Conservation (phyloP, 2,888 invertebrate species). For the Xestia rhomboidea region DNA sequence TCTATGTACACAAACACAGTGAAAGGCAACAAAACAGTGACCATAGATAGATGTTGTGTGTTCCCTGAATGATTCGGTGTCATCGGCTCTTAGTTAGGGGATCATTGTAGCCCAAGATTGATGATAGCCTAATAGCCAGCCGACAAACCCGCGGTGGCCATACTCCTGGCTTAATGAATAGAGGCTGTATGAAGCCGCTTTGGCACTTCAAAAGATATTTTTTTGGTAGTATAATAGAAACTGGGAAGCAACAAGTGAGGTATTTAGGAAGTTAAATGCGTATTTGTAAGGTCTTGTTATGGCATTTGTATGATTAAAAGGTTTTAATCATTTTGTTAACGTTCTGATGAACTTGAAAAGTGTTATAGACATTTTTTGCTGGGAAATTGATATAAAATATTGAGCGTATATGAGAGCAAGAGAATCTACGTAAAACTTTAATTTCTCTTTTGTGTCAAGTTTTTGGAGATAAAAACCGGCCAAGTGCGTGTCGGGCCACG, state of each 20-base stretch:
- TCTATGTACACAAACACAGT: constrained; percentile 22
- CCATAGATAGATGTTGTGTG: constrained; percentile 75
- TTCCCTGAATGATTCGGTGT: constrained; percentile 76
- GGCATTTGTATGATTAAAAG: constrained; percentile 26
- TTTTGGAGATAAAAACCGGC: too few species aligned
- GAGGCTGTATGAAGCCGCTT: constrained; percentile 45
- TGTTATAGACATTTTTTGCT: not conserved
- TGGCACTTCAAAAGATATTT: constrained; percentile 45
- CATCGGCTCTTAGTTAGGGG: constrained; percentile 83
- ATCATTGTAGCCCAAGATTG: constrained; percentile 85
- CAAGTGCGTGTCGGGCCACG: too few species aligned
- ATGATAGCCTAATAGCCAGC: constrained; percentile 81
- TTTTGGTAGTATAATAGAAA: constrained; percentile 51
- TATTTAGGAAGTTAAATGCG: constrained; percentile 56
- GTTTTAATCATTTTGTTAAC: constrained; percentile 10
- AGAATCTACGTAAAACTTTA: not conserved
- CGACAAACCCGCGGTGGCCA: constrained; percentile 73
- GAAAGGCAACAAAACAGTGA: constrained; percentile 68
- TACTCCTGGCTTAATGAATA: constrained; percentile 58
- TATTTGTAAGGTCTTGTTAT: constrained; percentile 42
- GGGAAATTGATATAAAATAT: not conserved
- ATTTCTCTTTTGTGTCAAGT: too few species aligned
- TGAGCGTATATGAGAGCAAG: not conserved
- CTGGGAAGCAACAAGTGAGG: constrained; percentile 60
- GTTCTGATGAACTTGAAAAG: not conserved